Evolutionary conservation across 2,888 invertebrate species (phyloP).

Genomic region (Arenicola marina): DNA sequence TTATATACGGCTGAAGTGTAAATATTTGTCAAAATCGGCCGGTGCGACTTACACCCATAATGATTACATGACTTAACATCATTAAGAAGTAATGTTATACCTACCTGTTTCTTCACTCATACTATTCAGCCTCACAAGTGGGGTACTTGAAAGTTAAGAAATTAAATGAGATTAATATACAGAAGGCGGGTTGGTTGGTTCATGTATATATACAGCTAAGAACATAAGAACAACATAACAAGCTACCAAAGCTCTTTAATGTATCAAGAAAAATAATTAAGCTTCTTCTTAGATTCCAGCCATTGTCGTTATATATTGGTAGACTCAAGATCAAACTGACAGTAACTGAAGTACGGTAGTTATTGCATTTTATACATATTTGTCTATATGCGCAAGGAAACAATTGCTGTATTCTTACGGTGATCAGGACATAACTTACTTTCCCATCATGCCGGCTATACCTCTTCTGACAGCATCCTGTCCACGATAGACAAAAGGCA

Average conservation of each 20-base stretch:
- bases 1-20: too few relatives aligned
- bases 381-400: neutral
- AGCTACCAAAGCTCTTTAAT: neutral
- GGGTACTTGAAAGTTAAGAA: slow-evolving; percentile 42
- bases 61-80: too few relatives aligned
- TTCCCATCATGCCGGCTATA: slow-evolving; percentile 54
- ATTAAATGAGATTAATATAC: too few relatives aligned
- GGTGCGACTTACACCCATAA: too few relatives aligned
- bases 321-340: neutral
- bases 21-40: too few relatives aligned
- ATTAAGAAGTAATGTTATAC: neutral
- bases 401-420: neutral
- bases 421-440: slow-evolving; percentile 28
- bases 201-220: too few relatives aligned
- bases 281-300: neutral
- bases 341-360: neutral
- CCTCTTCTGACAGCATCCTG: slow-evolving; percentile 44
- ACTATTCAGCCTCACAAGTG: slow-evolving; percentile 52
- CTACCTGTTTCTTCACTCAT: slow-evolving; percentile 56
- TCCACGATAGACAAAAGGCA: too few relatives aligned
- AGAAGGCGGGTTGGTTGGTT: too few relatives aligned
- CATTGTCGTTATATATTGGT: neutral
- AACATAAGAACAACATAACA: neutral
- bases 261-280: neutral
- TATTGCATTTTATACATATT: neutral